These are phyloP conservation scores for Turnix velox DNA, from an alignment of 2,113 vertebrate genomes.

Conservation along the genomic window DNA sequence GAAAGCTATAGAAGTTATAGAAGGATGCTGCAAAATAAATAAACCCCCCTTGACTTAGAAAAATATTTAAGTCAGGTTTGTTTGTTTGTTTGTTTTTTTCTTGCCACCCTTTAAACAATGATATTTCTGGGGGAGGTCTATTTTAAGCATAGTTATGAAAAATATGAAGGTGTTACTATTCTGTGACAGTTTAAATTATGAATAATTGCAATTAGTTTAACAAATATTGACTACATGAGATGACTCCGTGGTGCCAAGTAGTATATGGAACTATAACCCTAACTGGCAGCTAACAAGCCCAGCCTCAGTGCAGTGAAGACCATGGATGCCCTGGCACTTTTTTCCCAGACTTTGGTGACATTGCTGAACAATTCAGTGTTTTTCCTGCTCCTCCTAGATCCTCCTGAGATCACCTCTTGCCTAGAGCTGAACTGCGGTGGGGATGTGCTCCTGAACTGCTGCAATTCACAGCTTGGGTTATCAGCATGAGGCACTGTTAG, in stretches of 20 bases:
- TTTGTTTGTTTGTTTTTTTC: neutral
- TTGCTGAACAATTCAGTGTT: neutral
- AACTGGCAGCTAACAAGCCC: neutral
- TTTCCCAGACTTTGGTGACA: neutral
- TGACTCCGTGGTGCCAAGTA: neutral
- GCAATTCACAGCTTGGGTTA: neutral
- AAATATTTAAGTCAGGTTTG: neutral
- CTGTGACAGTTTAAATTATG: neutral
- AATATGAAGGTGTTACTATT: fast-evolving
- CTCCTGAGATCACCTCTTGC: neutral
- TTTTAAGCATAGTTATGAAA: neutral
- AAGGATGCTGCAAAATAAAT: neutral
- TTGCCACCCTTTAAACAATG: neutral
- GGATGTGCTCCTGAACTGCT: neutral
- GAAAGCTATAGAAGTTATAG: neutral
- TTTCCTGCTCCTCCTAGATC: neutral
- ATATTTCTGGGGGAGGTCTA: neutral
- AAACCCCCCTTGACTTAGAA: neutral
- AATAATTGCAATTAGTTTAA: neutral
- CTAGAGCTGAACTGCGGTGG: neutral
- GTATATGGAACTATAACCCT: fast-evolving
- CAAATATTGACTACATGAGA: fast-evolving
- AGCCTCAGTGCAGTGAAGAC: neutral
- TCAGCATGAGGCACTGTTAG: neutral
- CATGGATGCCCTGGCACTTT: neutral